A percentile compares a stretch with the other conserved stretches of the same genome.
phyloP scores from a whole-genome alignment of 2,797 vertebrate genomes.

The Falco concolor region DNA sequence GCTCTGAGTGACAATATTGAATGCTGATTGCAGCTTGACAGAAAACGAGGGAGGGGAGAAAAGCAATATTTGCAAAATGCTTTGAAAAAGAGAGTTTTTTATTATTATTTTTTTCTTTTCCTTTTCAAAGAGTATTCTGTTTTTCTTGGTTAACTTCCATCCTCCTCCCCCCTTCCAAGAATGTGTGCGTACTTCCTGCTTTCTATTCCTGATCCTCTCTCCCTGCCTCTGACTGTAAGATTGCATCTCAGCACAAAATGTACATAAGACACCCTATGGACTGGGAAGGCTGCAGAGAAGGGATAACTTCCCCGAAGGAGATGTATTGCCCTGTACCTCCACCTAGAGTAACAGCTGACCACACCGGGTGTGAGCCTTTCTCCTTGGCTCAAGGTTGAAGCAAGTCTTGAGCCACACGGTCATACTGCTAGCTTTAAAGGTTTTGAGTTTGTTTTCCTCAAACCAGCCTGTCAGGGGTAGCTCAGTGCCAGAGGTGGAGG shows the following conservation, averaged over 20 bases:
- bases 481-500: background rate
- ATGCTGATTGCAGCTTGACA: slow-evolving; percentile 52
- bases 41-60: slow-evolving; percentile 39
- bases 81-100: background rate
- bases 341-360: background rate
- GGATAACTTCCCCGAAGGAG: background rate
- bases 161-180: background rate
- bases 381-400: background rate
- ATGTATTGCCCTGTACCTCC: background rate
- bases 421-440: background rate
- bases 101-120: background rate
- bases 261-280: background rate
- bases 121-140: background rate
- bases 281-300: background rate
- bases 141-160: background rate
- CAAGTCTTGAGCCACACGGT: accelerated
- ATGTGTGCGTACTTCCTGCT: background rate
- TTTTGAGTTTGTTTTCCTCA: background rate
- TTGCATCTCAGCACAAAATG: background rate
- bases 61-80: slow-evolving; percentile 57
- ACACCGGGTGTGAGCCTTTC: background rate
- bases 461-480: background rate
- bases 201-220: background rate
- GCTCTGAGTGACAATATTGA: slow-evolving; percentile 42
- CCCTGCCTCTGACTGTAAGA: background rate